Evolutionary conservation across 2,888 invertebrate genomes (phyloP), one percentile per base, ranked within the genome.

Genomic region (Epirrita christyi): DNA sequence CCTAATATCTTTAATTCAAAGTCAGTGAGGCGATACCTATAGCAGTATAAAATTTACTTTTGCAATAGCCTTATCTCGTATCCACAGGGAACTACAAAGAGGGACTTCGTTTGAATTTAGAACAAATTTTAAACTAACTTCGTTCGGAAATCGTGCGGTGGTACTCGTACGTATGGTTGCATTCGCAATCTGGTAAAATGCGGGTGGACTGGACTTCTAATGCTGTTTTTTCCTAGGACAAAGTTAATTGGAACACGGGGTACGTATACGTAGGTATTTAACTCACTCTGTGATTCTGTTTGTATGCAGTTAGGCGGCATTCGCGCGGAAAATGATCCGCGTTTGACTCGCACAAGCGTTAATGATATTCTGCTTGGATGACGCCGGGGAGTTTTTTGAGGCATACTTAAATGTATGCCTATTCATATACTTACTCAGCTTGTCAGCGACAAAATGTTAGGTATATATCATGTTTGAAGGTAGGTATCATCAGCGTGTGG

Each of bases 111-210:
- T 73, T 70, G 75, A 76, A 76, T 78, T 76, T 73, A 69, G 66
- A 76, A 75, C 74, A 76, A 75, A 78, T 78, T 80, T 78, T 74
- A 73, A 79, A 79, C 72, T 73, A 74, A 78, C 70, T 78, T 73
- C 65, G 73, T 77, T 81, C 69, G 70, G 71, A 72, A 78, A 78
- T 77, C 71, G 72, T 68, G 67, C 61, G 65, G 71, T 68, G 64
- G 67, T 68, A 67, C 60, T 72, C 66, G 71, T 68, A 72, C 66
- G 71, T 68, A 72, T 72, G 80, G 76, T 66, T 64, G 70, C 66
- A 64, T 73, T 73, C 72, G 68, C 69, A 77, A 73, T 74, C 71
- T 71, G 66, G 61, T 68, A 65, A 70, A 71, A 73, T 72, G 71
- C 67, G 71, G 67, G 69, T 70, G 67, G 72, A 72, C 67, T 63